Percentiles rank a stretch among this genome's conserved stretches.
Evolutionary conservation across 2,797 vertebrate genomes (phyloP).

Genomic region (Pantherophis vulpinus): DNA sequence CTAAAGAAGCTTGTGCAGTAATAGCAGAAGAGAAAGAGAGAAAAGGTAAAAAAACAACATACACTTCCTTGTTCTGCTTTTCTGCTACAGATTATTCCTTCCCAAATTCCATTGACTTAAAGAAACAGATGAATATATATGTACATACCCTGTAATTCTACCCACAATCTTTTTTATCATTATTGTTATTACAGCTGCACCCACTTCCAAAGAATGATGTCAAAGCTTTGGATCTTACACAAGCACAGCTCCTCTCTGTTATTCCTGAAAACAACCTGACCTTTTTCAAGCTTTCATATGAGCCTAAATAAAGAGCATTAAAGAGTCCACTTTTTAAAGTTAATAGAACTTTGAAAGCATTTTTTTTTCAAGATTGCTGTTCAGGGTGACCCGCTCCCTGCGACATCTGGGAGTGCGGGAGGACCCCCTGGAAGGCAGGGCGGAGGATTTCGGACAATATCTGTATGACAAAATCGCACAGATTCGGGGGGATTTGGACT

Average conservation of each 20-base stretch:
- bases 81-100: neutral
- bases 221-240: neutral
- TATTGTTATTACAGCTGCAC: neutral
- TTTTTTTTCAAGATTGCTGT: neutral
- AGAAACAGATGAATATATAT: neutral
- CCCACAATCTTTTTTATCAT: neutral
- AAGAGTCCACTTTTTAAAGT: neutral
- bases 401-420: too few relatives aligned
- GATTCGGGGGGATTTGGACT: too few relatives aligned
- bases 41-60: neutral
- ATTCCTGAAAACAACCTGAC: neutral
- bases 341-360: neutral
- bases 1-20: neutral
- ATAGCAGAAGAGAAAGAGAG: neutral
- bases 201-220: neutral
- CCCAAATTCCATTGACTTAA: neutral
- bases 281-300: neutral
- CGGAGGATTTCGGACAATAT: too few relatives aligned
- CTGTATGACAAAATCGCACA: too few relatives aligned
- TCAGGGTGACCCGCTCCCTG: too few relatives aligned
- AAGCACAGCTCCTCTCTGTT: neutral
- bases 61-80: neutral
- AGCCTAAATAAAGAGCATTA: neutral
- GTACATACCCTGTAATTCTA: neutral
- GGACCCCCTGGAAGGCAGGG: too few relatives aligned